phyloP scores from a whole-genome alignment of 2,888 invertebrate species.

The Anodontia alba region DNA sequence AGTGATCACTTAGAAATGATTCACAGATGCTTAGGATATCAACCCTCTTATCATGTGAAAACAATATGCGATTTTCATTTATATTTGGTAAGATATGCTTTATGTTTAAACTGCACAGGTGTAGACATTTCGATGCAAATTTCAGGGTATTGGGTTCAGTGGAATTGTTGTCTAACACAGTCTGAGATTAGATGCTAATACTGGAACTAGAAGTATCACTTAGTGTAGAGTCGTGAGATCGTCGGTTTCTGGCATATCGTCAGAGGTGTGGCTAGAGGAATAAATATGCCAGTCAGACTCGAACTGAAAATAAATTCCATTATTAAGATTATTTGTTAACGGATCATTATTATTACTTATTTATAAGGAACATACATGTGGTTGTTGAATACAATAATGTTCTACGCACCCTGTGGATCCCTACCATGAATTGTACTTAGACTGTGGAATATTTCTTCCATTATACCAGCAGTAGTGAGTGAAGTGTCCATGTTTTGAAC shows the following conservation, averaged over 20 bases:
- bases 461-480: slow-evolving; percentile 1
- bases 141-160: background rate
- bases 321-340: background rate
- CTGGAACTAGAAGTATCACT: background rate
- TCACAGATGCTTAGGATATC: background rate
- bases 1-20: background rate
- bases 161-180: background rate
- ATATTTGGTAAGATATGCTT: background rate
- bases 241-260: background rate
- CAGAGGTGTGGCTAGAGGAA: background rate
- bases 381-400: background rate
- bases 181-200: too few species aligned
- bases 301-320: background rate
- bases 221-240: background rate
- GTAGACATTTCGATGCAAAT: background rate
- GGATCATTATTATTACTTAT: background rate
- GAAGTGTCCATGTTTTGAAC: background rate
- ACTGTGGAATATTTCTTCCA: background rate
- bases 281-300: background rate
- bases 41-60: background rate
- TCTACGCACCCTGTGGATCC: background rate
- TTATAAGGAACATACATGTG: background rate
- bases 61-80: background rate
- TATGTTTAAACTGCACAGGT: background rate
- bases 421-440: background rate